These are phyloP conservation scores for Coranthus polyacanthus DNA, from an alignment of 2,797 vertebrate genomes.

Conservation along the genomic window DNA sequence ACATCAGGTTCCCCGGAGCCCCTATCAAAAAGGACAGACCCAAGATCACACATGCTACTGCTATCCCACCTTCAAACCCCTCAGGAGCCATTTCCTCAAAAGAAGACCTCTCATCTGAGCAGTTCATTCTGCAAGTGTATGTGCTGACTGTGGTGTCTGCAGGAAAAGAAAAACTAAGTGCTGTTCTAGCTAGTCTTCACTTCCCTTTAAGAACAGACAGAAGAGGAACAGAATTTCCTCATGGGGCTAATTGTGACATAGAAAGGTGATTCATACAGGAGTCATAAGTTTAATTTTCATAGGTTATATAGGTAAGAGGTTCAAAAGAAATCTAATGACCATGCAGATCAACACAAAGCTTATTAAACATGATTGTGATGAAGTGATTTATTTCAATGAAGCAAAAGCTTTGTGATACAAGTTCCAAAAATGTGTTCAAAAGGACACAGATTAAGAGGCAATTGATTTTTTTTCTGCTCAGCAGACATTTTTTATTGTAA, in stretches of 20 bases:
- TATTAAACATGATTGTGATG: too few species aligned
- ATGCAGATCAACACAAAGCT: too few species aligned
- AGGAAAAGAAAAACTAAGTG: constrained; percentile 62
- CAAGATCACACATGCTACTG: constrained; percentile 83
- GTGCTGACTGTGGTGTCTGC: constrained; percentile 72
- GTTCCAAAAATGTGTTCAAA: too few species aligned
- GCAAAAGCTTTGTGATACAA: too few species aligned
- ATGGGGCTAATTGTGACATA: constrained; percentile 45
- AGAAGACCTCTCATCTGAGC: constrained; percentile 28
- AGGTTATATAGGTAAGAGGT: not conserved
- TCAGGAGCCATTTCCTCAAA: constrained; percentile 62
- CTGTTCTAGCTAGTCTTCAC: constrained; percentile 72
- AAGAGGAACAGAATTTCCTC: constrained; percentile 72
- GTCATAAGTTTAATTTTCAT: constrained; percentile 21
- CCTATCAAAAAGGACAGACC: constrained; percentile 87
- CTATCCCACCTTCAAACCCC: constrained; percentile 64
- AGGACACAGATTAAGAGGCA: too few species aligned
- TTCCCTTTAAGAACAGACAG: constrained; percentile 76
- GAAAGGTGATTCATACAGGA: constrained; percentile 60
- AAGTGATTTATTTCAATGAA: too few species aligned
- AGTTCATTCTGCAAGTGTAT: constrained; percentile 73
- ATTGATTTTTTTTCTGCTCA: too few species aligned
- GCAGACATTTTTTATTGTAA: too few species aligned
- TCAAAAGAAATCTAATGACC: too few species aligned
- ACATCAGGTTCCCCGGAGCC: constrained; percentile 87